Evolutionary conservation across 2,888 invertebrate species (phyloP), one percentile per base, ranked within the genome.

Genomic region (Busseola fusca): DNA sequence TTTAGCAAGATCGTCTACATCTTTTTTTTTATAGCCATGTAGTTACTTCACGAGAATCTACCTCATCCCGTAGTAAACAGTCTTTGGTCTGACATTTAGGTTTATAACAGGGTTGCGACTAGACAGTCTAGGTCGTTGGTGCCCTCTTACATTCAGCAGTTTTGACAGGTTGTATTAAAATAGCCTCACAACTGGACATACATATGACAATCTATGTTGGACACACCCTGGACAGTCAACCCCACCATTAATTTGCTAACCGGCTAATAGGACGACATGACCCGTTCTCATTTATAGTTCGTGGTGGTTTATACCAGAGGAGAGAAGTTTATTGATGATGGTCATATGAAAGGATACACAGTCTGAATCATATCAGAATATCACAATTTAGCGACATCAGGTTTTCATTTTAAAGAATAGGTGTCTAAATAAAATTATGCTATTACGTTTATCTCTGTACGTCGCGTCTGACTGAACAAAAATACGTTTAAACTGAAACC

Each of bases 371-470:
- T 30, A 59, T 56, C 16, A 30, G 0, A 48, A 64, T n/a, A 2
- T 27, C 0, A 42, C 27, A 68, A 63, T 68, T 69, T 50, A 27
- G 16, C 60, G 52, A 67, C 52, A 75, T 65, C 60, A 70, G 63
- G 68, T 57, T 68, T 77, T 50, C 54, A 67, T 65, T 68, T 60
- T 12, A 62, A 60, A 60, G 1, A 66, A 60, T 52, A 62, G 16
- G 40, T 37, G 37, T 57, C 56, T 42, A 54, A 65, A n/a, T n/a
- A n/a, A n/a, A n/a, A 73, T 64, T 18, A 52, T 4, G 14, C 30
- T 18, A 77, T 77, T 70, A 57, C 42, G 7, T 69, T 66, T 76
- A 76, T 71, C 64, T 60, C n/a, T 1, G 18, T 2, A 27, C 42
- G 3, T 70, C n/a, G 14, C 72, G 52, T 40, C 14, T 71, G 64